Conservation (phyloP, 1,140 invertebrate species). For the Achatina immaculata region DNA sequence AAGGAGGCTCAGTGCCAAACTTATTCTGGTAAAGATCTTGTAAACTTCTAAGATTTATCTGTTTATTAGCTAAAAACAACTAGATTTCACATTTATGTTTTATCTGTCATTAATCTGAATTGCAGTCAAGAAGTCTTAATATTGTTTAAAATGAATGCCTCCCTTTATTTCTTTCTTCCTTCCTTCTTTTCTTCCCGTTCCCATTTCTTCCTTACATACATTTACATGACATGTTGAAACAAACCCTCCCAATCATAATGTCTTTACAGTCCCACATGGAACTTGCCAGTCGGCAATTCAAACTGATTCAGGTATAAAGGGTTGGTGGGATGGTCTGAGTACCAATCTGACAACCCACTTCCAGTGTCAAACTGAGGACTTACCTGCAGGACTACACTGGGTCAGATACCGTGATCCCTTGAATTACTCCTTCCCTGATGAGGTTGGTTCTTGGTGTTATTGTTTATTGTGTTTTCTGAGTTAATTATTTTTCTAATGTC, state of each 20-base stretch:
- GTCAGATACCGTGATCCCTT: conserved; percentile 88
- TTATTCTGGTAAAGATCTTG: conserved; percentile 78
- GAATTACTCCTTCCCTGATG: conserved; percentile 88
- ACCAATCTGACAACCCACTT: conserved; percentile 80
- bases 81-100: too few species aligned
- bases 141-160: too few species aligned
- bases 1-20: conserved; percentile 91
- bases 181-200: too few species aligned
- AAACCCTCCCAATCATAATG: too few species aligned
- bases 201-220: too few species aligned
- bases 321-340: conserved; percentile 90
- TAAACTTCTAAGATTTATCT: too few species aligned
- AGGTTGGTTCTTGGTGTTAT: conserved; percentile 53
- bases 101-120: too few species aligned
- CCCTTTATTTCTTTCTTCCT: too few species aligned
- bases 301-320: conserved; percentile 81
- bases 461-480: too few species aligned
- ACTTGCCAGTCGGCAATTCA: conserved; percentile 50
- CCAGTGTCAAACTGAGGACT: conserved; percentile 84
- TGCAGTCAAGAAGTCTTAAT: too few species aligned
- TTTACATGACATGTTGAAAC: too few species aligned
- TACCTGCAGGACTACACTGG: conserved; percentile 88
- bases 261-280: conserved; percentile 53
- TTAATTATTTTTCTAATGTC: background rate
- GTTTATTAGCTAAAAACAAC: too few species aligned